Evolutionary conservation across 1,140 invertebrate species (phyloP).

Genomic region (Reticulitermes speratus): DNA sequence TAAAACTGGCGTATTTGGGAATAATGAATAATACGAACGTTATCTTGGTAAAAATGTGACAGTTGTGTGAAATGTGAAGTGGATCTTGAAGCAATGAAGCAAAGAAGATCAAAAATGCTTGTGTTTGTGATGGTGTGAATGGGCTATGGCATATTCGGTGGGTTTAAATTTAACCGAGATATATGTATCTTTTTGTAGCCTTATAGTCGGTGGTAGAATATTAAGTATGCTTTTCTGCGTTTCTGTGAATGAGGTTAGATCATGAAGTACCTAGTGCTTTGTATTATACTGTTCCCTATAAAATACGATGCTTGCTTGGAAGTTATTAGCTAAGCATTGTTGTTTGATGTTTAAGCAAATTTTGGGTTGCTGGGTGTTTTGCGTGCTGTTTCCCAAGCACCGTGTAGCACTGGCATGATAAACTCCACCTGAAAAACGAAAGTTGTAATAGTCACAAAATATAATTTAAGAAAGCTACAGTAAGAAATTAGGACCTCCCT

Average conservation of each 20-base stretch:
- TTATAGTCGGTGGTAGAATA: background rate
- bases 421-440: too few relatives aligned
- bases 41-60: background rate
- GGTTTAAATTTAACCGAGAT: background rate
- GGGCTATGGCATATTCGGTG: constrained; percentile 36
- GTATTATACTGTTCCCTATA: too few relatives aligned
- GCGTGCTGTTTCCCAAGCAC: too few relatives aligned
- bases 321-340: too few relatives aligned
- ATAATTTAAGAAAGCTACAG: too few relatives aligned
- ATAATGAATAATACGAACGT: background rate
- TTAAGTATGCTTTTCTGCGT: background rate
- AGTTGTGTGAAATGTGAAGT: background rate
- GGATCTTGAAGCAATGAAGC: background rate
- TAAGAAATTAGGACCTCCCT: too few relatives aligned
- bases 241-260: background rate
- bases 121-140: constrained; percentile 28
- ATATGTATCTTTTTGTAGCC: background rate
- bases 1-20: background rate
- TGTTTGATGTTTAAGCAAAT: too few relatives aligned
- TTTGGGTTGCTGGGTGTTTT: too few relatives aligned
- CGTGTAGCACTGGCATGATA: too few relatives aligned
- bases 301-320: too few relatives aligned
- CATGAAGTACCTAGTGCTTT: too few relatives aligned
- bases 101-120: constrained; percentile 23
- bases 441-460: too few relatives aligned